These are phyloP conservation scores for Coregonus sp. DNA, from an alignment of 2,797 vertebrate species.

Conservation along the genomic window DNA sequence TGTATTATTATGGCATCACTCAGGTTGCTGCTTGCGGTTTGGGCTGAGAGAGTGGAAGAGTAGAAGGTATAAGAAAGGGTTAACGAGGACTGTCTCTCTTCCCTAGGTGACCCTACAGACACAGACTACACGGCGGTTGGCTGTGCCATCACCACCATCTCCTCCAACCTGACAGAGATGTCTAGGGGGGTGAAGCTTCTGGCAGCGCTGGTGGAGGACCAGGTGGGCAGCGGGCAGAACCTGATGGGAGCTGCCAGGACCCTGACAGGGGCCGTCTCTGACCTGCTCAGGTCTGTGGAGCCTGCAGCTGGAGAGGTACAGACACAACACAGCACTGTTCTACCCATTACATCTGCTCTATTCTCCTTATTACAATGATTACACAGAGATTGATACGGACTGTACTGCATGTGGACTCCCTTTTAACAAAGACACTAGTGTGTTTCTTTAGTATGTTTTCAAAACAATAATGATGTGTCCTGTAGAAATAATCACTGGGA, in stretches of 20 bases:
- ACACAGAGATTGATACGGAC: neutral
- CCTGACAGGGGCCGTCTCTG: slow-evolving; percentile 91
- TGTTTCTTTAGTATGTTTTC: neutral
- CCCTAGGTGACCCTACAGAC: slow-evolving; percentile 91
- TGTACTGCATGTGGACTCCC: neutral
- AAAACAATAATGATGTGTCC: neutral
- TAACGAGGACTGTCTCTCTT: neutral
- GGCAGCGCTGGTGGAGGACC: slow-evolving; percentile 94
- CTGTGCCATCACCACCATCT: slow-evolving; percentile 98
- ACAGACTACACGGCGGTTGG: slow-evolving; percentile 98
- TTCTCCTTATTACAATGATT: neutral
- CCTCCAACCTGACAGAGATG: slow-evolving; percentile 99
- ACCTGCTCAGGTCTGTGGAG: slow-evolving; percentile 93
- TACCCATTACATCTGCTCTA: neutral
- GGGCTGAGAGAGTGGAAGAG: neutral
- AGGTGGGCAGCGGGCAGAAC: slow-evolving; percentile 94
- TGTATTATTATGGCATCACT: slow-evolving; percentile 27
- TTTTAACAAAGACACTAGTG: neutral
- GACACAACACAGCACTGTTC: slow-evolving; percentile 20
- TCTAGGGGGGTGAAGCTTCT: slow-evolving; percentile 96
- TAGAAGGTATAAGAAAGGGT: neutral
- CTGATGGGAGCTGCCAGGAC: slow-evolving; percentile 93
- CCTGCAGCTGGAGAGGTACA: slow-evolving; percentile 92
- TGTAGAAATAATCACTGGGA: neutral
- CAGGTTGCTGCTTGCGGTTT: neutral